These are phyloP conservation scores for Enteromius thamalakanensis DNA, from an alignment of 2,797 vertebrate genomes.

Conservation along the genomic window DNA sequence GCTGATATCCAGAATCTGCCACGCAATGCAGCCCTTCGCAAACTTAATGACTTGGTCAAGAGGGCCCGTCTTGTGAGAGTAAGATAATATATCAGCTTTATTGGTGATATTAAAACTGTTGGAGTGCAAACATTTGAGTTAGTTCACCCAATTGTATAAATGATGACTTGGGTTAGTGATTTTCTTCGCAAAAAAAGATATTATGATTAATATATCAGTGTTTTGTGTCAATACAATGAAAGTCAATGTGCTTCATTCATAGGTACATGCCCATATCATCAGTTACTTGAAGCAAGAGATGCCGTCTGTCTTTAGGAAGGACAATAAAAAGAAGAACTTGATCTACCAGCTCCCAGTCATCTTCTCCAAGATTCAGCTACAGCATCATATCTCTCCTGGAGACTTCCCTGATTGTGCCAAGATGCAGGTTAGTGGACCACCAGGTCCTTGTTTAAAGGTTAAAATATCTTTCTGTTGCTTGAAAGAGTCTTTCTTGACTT, in stretches of 20 bases:
- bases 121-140: background rate
- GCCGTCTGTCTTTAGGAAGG: slow-evolving; percentile 92
- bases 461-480: background rate
- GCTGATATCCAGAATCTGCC: slow-evolving; percentile 92
- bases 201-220: background rate
- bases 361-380: slow-evolving; percentile 91
- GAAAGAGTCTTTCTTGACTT: slow-evolving; percentile 51
- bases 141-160: too few species aligned
- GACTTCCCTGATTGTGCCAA: slow-evolving; percentile 92
- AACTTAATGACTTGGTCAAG: slow-evolving; percentile 94
- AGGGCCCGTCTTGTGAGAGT: slow-evolving; percentile 90
- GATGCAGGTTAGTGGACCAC: slow-evolving; percentile 85
- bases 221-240: background rate
- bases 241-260: background rate
- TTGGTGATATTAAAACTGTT: background rate
- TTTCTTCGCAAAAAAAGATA: background rate
- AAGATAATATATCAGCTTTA: slow-evolving; percentile 55
- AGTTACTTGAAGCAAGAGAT: slow-evolving; percentile 93
- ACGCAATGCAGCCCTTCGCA: slow-evolving; percentile 87
- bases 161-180: too few species aligned
- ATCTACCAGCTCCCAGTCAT: slow-evolving; percentile 89
- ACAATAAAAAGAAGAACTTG: slow-evolving; percentile 91
- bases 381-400: slow-evolving; percentile 90
- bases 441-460: background rate
- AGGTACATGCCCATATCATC: slow-evolving; percentile 94